Conservation (phyloP, 2,113 vertebrate species). For the Gallinago jamesoni region DNA sequence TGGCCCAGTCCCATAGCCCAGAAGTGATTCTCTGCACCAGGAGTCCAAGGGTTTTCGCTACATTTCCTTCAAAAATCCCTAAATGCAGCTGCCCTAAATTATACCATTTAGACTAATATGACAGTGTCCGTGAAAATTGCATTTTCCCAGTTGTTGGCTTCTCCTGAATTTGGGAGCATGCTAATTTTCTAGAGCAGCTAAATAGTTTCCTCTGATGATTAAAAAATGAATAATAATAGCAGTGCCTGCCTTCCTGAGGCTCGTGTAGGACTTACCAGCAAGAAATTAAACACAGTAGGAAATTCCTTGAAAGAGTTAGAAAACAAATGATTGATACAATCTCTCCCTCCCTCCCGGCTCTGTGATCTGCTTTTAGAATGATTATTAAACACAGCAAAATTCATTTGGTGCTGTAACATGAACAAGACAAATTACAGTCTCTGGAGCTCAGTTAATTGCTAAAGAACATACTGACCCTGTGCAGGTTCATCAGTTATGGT, state of each 20-base stretch:
- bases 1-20: neutral
- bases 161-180: slow-evolving; percentile 45
- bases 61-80: neutral
- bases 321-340: slow-evolving; percentile 66
- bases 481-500: slow-evolving; percentile 35
- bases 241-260: slow-evolving; percentile 18
- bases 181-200: slow-evolving; percentile 53
- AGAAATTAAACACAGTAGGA: slow-evolving; percentile 66
- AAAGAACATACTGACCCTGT: slow-evolving; percentile 57
- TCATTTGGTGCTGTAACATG: slow-evolving; percentile 60
- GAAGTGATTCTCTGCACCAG: neutral
- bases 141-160: slow-evolving; percentile 51
- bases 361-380: slow-evolving; percentile 61
- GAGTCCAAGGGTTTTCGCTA: neutral
- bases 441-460: slow-evolving; percentile 63
- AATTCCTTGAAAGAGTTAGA: slow-evolving; percentile 62
- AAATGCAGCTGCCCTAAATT: slow-evolving; percentile 16
- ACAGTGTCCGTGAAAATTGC: neutral
- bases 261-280: slow-evolving; percentile 43
- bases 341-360: slow-evolving; percentile 36
- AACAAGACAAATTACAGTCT: slow-evolving; percentile 64
- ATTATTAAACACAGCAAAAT: slow-evolving; percentile 66
- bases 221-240: slow-evolving; percentile 47
- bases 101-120: neutral
- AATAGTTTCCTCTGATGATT: slow-evolving; percentile 57